These are phyloP conservation scores for Rhinogobio ventralis DNA, from an alignment of 2,797 vertebrate genomes.

Conservation along the genomic window DNA sequence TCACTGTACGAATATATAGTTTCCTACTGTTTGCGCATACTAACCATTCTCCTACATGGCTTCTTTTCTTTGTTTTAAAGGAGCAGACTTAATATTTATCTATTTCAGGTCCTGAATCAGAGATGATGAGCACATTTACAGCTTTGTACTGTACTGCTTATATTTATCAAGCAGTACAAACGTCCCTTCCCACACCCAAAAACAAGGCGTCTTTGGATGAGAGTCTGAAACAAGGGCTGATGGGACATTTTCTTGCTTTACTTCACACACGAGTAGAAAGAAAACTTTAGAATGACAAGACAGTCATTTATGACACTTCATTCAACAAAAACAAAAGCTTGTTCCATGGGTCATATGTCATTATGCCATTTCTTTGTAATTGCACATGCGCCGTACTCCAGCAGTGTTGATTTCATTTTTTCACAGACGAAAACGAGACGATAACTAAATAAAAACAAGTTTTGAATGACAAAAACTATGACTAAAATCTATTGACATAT, in stretches of 20 bases:
- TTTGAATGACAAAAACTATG: no score
- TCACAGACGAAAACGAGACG: no score
- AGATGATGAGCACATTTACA: background rate
- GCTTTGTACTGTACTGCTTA: no score
- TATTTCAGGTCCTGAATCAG: background rate
- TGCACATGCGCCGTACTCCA: no score
- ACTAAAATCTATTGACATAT: no score
- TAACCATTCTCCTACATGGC: background rate
- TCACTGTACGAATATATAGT: background rate
- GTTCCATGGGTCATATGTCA: background rate
- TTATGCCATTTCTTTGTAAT: background rate
- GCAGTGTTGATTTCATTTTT: no score
- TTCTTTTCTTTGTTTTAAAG: background rate
- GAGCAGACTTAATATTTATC: background rate
- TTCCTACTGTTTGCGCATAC: background rate
- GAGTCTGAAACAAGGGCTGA: background rate
- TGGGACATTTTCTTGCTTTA: background rate
- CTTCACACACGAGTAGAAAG: background rate
- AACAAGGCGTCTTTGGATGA: background rate
- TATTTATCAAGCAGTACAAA: background rate
- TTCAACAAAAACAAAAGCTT: background rate
- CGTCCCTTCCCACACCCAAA: background rate
- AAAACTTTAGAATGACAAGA: background rate
- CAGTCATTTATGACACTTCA: background rate
- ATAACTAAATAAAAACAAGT: no score